Base-by-base conservation (phyloP, 2,888 invertebrate genomes). In the Agrotis segetum region DNA sequence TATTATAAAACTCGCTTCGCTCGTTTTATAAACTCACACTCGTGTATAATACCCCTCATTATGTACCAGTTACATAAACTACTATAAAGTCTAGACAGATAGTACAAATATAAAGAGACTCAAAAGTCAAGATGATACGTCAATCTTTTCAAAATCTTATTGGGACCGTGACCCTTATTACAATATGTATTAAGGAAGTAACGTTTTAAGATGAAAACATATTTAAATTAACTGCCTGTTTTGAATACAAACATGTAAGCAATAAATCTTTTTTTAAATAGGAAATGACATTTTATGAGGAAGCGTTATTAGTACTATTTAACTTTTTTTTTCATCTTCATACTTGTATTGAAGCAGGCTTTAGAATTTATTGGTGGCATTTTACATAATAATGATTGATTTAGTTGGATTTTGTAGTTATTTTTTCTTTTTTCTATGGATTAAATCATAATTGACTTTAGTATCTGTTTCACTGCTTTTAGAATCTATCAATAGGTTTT, bases 191-290 rank as follows among this genome's bases (percentile, higher is more conserved):
- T 72, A 14, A 77, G 81, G 81, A 81, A 78, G 58, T 74, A 70
- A n/a, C 46, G 9, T 53, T 68, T 61, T 59, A 67, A 62, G 66
- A 70, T 81, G 52, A 70, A 59, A 58, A 56, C 14, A 65, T 77
- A 68, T 81, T 81, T 62, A 68, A 78, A 81, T 78, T 71, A 50
- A 49, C 49, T 67, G 63, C 58, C 58, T 78, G 67, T 58, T 74
- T 69, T 74, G 63, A 77, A 80, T 81, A 64, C 64, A 70, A 61
- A 65, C 58, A 50, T 56, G 56, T 46, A 34, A 55, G 67, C 58
- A 59, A 46, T 65, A 47, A 68, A 58, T 16, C 29, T 50, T 67
- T 61, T 55, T 46, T 24, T 70, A 50, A 56, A 72, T 76, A 72
- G 72, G 64, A 72, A 64, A 70, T 79, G 16, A 46, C 50, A 47